A percentile compares a stretch with the other conserved stretches of the same genome.
phyloP scores from a whole-genome alignment of 2,113 vertebrate genomes.

The Boleophthalmus pectinirostris region DNA sequence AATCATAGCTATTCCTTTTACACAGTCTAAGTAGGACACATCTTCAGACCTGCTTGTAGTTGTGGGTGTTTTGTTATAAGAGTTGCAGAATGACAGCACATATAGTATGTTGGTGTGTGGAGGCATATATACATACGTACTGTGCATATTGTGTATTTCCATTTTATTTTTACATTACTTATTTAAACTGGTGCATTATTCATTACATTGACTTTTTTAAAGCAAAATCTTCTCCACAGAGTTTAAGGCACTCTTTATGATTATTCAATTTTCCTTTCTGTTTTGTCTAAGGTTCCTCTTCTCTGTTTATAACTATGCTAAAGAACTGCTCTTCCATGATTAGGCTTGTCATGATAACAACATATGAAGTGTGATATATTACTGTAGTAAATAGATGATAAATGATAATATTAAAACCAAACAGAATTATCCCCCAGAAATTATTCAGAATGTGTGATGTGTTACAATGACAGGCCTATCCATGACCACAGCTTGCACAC shows the following conservation, averaged over 20 bases:
- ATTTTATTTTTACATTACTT: not conserved
- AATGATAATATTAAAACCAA: too few species aligned
- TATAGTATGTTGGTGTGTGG: not conserved
- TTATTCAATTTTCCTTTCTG: not conserved
- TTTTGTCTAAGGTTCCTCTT: not conserved
- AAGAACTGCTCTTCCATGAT: not conserved
- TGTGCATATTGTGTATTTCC: not conserved
- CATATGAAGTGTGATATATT: too few species aligned
- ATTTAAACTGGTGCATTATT: not conserved
- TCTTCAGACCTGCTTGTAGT: not conserved
- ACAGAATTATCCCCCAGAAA: too few species aligned
- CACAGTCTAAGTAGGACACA: constrained; percentile 19
- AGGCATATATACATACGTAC: not conserved
- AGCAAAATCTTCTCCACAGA: not conserved
- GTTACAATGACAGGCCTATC: too few species aligned
- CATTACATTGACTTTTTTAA: not conserved
- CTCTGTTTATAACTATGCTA: not conserved
- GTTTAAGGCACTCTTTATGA: not conserved
- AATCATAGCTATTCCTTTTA: constrained; percentile 25
- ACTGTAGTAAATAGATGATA: too few species aligned
- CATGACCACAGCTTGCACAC: not conserved
- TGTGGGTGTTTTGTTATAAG: not conserved
- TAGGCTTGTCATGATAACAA: too few species aligned
- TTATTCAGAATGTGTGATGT: too few species aligned
- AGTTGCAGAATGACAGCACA: not conserved